Evolutionary conservation across 2,888 invertebrate species (phyloP).

Genomic region (Aphodius sticticus): DNA sequence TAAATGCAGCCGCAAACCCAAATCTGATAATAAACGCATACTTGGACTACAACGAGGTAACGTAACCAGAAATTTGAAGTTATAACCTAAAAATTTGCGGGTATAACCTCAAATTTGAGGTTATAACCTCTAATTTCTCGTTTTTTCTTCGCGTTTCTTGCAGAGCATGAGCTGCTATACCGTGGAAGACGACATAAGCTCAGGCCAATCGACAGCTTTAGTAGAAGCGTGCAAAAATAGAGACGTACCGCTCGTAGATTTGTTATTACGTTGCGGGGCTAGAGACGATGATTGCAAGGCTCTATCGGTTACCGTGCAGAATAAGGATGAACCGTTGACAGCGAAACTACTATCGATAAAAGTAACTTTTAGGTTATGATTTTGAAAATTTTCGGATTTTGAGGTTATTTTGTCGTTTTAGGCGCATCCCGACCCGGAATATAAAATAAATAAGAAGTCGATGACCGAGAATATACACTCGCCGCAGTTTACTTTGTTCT

Average conservation of each 20-base stretch:
- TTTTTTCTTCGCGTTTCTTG: constrained; percentile 34
- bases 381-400: constrained; percentile 9
- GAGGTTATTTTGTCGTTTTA: constrained; percentile 49
- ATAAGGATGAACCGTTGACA: constrained; percentile 77
- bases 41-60: constrained; percentile 58
- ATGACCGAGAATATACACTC: constrained; percentile 72
- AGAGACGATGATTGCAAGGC: constrained; percentile 88
- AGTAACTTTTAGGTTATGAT: constrained; percentile 54
- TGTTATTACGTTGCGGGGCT: constrained; percentile 82
- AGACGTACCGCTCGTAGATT: constrained; percentile 76
- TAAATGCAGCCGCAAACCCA: constrained; percentile 83
- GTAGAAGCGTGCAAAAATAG: constrained; percentile 75
- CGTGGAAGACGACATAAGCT: constrained; percentile 61
- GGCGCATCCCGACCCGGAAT: constrained; percentile 91
- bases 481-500: constrained; percentile 63
- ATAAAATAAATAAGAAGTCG: constrained; percentile 89
- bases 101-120: constrained; percentile 24
- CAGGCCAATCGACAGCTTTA: constrained; percentile 65
- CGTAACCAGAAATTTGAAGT: constrained; percentile 22
- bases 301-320: constrained; percentile 76
- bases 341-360: constrained; percentile 86
- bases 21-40: constrained; percentile 73
- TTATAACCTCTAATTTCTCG: constrained; percentile 7
- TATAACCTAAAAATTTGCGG: too few species aligned
- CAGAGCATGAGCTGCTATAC: constrained; percentile 57